Base-by-base conservation (phyloP, 2,888 invertebrate species). In the Bellardia pandia region DNA sequence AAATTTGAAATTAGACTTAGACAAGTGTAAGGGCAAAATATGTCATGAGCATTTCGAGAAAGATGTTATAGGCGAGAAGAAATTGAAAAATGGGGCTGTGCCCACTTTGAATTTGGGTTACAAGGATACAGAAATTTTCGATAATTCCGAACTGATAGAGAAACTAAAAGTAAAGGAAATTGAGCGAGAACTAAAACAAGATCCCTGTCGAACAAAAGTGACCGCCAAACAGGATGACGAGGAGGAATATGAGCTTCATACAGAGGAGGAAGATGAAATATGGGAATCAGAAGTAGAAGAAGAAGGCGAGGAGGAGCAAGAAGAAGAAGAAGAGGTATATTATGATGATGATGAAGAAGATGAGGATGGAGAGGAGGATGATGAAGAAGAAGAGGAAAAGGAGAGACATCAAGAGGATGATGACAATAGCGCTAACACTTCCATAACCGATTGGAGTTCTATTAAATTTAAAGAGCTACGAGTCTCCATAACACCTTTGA, bases 71-170 rank as follows among this genome's bases (percentile, higher is more conserved):
- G 91, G 92, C 2, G 89, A 91, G 8, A 86, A 90, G 13, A 92
- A 92, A 75, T 75, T 92, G 5, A 89, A 90, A 74, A 90, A 89
- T 0, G 92, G 91, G 0, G 92, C 92, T 0, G 92, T 92, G 56
- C 92, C 92, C 2, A 92, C 92, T 1, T 56, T 92, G 1, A 90
- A 91, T 33, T 78, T 92, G 48, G 92, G 92, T 0, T 92, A 92
- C 58, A 79, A 90, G 4, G 91, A 92, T n/a, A 81, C 86, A 2
- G 76, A 90, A 0, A 76, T 90, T 9, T 92, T 89, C 53, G 89
- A 91, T 56, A 92, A 92, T 71, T 88, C 89, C 9, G 90, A 88
- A 5, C 89, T 92, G 6, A 89, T 90, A 53, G 82, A 86, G 53
- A 87, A 75, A 69, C 42, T 85, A n/a, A 64, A 69, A 77, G 37